Percentiles rank a stretch among this genome's conserved stretches.
Evolutionary conservation across 2,888 invertebrate species (phyloP).

Genomic region (Lysandra bellargus): DNA sequence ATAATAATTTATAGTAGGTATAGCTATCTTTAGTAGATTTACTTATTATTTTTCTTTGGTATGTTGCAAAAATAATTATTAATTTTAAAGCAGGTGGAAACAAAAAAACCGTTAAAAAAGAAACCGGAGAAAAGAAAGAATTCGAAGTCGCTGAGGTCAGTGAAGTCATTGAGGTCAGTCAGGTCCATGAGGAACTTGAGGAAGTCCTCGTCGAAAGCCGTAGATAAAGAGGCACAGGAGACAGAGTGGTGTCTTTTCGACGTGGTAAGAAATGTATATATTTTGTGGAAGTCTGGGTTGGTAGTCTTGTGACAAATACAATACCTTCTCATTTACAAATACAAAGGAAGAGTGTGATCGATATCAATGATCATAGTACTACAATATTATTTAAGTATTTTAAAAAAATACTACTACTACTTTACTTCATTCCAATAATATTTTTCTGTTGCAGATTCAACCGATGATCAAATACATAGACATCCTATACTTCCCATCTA

Average conservation of each 20-base stretch:
- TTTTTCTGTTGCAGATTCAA: conserved; percentile 50
- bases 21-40: too few relatives aligned
- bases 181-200: background rate
- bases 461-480: conserved; percentile 44
- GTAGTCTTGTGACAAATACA: too few relatives aligned
- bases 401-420: background rate
- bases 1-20: too few relatives aligned
- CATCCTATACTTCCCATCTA: conserved; percentile 58
- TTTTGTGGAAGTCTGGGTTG: too few relatives aligned
- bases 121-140: background rate
- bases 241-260: conserved; percentile 1
- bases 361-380: too few relatives aligned
- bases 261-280: background rate
- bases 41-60: background rate
- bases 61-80: background rate
- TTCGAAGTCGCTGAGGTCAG: background rate
- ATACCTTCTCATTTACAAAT: too few relatives aligned
- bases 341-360: too few relatives aligned
- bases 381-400: too few relatives aligned
- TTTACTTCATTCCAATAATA: background rate
- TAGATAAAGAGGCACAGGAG: background rate
- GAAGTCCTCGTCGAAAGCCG: background rate
- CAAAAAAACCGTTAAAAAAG: background rate
- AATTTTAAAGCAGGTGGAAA: background rate
- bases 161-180: background rate